Percentiles rank a stretch among this genome's conserved stretches.
Evolutionary conservation across 2,113 vertebrate genomes (phyloP).

Genomic region (Cyanoliseus patagonus): DNA sequence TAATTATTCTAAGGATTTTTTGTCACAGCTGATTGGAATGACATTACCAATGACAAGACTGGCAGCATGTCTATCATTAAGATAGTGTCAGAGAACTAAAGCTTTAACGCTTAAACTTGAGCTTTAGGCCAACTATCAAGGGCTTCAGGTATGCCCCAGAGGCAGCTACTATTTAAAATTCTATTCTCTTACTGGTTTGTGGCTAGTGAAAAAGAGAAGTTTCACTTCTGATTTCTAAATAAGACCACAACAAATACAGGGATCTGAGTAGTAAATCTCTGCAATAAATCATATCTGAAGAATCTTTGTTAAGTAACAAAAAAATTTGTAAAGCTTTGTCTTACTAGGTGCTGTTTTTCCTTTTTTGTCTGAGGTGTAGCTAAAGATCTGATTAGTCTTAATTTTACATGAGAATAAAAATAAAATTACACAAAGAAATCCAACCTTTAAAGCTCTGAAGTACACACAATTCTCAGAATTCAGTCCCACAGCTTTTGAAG

Average conservation of each 20-base stretch:
- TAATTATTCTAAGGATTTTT: neutral
- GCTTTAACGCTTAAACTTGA: neutral
- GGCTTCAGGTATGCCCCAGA: neutral
- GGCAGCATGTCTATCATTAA: neutral
- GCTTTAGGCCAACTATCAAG: neutral
- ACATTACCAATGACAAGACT: neutral
- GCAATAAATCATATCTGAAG: neutral
- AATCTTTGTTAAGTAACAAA: neutral
- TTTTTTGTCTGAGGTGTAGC: neutral
- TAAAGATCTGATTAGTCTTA: neutral
- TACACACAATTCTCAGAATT: neutral
- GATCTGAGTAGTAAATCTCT: neutral
- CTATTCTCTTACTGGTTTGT: neutral
- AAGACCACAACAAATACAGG: neutral
- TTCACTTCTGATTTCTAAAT: neutral
- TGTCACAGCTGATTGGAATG: neutral
- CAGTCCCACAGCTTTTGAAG: neutral
- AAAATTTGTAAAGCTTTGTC: neutral
- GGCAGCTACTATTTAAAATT: neutral
- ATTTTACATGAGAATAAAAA: neutral
- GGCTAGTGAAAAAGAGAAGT: neutral
- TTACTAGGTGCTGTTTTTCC: neutral
- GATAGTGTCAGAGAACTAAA: neutral
- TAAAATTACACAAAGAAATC: neutral
- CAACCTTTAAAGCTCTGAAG: neutral